Percentiles rank a stretch among this genome's conserved stretches.
phyloP scores from a whole-genome alignment of 2,797 vertebrate genomes.

The Brachymystax lenok region DNA sequence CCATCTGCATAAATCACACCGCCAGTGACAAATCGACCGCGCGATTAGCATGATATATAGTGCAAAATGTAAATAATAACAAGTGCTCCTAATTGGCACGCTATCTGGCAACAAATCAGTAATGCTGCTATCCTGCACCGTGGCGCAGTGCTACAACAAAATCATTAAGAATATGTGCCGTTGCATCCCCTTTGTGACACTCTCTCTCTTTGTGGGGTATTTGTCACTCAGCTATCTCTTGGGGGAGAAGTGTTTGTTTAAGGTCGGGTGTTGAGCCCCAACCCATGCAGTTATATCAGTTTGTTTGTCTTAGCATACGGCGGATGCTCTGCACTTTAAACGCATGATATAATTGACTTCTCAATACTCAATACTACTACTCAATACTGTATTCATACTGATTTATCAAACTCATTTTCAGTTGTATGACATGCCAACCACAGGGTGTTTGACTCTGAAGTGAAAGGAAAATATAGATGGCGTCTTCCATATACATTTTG shows the following conservation, averaged over 20 bases:
- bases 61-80: constrained; percentile 92
- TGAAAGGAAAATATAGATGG: not conserved
- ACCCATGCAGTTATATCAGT: constrained; percentile 29
- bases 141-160: constrained; percentile 50
- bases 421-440: not conserved
- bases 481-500: not conserved
- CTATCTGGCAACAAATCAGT: constrained; percentile 85
- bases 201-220: not conserved
- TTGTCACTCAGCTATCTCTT: constrained; percentile 18
- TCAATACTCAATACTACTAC: not conserved
- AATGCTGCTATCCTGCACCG: constrained; percentile 58
- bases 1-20: constrained; percentile 87
- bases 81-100: constrained; percentile 87
- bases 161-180: constrained; percentile 73
- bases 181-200: constrained; percentile 58
- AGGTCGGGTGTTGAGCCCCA: constrained; percentile 25
- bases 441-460: not conserved
- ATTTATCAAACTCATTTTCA: not conserved
- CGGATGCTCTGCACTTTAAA: constrained; percentile 14
- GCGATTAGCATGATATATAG: constrained; percentile 90
- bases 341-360: constrained; percentile 15
- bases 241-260: constrained; percentile 36
- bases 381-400: not conserved
- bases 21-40: constrained; percentile 87
- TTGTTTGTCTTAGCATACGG: constrained; percentile 27